Conservation (phyloP, 2,797 vertebrate genomes). For the Sebastes steindachneri region DNA sequence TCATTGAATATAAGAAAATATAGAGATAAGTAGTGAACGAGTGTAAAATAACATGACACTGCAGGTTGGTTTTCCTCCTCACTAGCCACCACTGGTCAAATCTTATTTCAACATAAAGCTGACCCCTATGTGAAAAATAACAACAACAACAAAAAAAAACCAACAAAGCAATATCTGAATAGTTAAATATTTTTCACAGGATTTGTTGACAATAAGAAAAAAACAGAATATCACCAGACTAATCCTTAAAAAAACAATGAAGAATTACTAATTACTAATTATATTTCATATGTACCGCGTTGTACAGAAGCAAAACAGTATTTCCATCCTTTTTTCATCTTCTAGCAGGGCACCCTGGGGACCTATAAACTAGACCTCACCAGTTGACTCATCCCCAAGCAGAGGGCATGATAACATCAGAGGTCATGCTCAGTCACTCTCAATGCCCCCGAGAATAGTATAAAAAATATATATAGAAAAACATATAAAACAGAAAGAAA, state of each 20-base stretch:
- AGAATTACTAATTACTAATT: background rate
- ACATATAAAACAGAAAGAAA: background rate
- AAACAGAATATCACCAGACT: background rate
- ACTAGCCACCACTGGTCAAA: no score
- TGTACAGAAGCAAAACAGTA: background rate
- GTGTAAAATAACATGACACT: no score
- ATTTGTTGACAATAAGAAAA: background rate
- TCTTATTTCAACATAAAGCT: no score
- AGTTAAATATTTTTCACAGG: no score
- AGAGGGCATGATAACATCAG: conserved; percentile 43
- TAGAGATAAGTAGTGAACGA: no score
- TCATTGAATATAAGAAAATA: no score
- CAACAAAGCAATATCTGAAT: no score
- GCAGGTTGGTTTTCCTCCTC: no score
- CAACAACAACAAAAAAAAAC: no score
- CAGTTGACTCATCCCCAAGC: conserved; percentile 49
- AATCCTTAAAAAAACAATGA: background rate
- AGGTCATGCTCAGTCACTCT: conserved; percentile 42
- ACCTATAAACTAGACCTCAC: conserved; percentile 27
- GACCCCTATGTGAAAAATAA: no score
- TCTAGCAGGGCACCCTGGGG: background rate
- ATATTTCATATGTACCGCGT: background rate
- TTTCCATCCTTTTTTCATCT: background rate
- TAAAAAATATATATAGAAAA: background rate
- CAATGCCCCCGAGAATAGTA: background rate